A percentile compares a stretch with the other conserved stretches of the same genome.
Evolutionary conservation across 2,797 vertebrate genomes (phyloP).

Genomic region (Agapornis canus): DNA sequence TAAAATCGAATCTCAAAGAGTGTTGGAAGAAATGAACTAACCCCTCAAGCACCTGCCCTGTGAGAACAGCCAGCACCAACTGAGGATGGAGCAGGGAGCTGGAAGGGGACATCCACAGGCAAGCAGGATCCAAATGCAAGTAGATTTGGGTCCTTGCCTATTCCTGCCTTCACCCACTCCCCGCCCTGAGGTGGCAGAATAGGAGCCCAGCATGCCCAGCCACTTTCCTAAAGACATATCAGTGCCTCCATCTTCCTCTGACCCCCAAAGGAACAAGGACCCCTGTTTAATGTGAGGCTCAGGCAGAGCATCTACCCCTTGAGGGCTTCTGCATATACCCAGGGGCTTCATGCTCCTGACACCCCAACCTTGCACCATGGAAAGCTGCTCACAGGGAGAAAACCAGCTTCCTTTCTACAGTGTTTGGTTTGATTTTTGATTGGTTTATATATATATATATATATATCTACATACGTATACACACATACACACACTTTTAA

Average conservation of each 20-base stretch:
- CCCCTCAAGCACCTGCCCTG: background rate
- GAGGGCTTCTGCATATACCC: accelerated
- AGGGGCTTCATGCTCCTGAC: accelerated
- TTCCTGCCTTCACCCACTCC: background rate
- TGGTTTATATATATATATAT: background rate
- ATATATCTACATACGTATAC: background rate
- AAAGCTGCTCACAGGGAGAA: accelerated
- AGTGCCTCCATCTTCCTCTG: background rate
- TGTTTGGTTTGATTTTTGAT: background rate
- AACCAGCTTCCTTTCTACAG: background rate
- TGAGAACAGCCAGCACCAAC: too few relatives aligned
- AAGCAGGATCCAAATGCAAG: background rate
- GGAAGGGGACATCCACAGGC: background rate
- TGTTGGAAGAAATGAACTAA: background rate
- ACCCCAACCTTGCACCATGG: background rate
- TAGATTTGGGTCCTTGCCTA: background rate
- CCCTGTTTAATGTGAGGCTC: too few relatives aligned
- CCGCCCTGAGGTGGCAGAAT: accelerated
- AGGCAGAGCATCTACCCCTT: background rate
- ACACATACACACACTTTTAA: background rate
- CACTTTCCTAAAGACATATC: accelerated
- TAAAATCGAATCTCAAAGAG: background rate
- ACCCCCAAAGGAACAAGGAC: accelerated
- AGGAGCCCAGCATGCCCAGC: background rate
- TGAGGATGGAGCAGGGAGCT: background rate